These are phyloP conservation scores for Acrocephalus kingi DNA, from an alignment of 2,113 vertebrate species.

Conservation along the genomic window DNA sequence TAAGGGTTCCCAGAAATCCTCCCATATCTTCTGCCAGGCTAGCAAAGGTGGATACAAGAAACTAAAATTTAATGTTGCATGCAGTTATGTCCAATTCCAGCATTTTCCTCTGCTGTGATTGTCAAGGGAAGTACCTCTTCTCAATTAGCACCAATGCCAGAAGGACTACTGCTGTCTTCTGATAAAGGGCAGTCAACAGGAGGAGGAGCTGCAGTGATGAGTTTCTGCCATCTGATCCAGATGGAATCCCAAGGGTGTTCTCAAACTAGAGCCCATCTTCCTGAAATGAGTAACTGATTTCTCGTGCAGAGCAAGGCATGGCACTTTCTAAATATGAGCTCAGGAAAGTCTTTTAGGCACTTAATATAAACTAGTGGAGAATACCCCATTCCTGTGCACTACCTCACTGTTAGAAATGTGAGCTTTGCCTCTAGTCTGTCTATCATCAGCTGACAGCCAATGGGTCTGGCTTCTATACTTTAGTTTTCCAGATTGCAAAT, in stretches of 20 bases:
- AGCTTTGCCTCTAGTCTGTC: background rate
- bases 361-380: background rate
- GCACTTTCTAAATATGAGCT: background rate
- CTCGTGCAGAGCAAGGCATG: background rate
- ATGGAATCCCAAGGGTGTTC: background rate
- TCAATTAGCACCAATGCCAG: background rate
- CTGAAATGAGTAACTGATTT: background rate
- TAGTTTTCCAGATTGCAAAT: background rate
- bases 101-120: background rate
- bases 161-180: background rate
- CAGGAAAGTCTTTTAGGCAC: background rate
- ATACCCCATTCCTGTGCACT: background rate
- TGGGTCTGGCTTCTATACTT: background rate
- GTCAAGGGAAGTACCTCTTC: background rate
- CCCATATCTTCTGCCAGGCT: background rate
- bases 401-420: background rate
- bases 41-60: background rate
- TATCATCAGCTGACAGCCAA: background rate
- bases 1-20: background rate
- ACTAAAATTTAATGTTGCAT: background rate
- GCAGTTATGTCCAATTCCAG: background rate
- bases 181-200: background rate
- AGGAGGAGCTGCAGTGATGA: background rate
- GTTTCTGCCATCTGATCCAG: background rate
- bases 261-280: background rate